Evolutionary conservation across 92 coral and sea anemone species (phyloP), one percentile per base, ranked within the genome.

Genomic region (Muricea muricata): DNA sequence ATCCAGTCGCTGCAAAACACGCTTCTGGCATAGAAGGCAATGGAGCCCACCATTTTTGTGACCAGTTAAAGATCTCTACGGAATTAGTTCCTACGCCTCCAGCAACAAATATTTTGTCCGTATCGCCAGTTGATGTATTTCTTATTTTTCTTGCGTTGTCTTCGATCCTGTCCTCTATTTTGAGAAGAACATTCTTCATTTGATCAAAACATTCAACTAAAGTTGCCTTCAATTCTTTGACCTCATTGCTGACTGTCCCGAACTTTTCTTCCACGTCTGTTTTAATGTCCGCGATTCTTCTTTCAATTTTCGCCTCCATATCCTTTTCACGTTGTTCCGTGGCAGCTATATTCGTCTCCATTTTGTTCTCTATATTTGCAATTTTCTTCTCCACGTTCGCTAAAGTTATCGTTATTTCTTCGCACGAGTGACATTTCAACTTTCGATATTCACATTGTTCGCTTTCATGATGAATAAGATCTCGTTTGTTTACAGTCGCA

Each of bases 51-150:
- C 0, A 1, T 63, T 31, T 63, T 63, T 26, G 70, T 10, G n/a
- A 18, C 70, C 70, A 63, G 39, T 63, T 63, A 63, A 63, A 26
- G n/a, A 63, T 63, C 70, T 63, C 70, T 4, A 63, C 70, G 0
- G 70, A 63, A 2, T 28, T 9, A 28, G 21, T 63, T n/a, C 13
- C 1, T 0, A 2, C 0, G 7, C 70, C 70, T 63, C 70, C 70
- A 31, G 70, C 70, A 63, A 63, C 70, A 63, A 63, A 11, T 28
- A 63, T 63, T 28, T 63, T 63, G 28, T 63, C 70, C 21, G 18
- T 63, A 17, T 63, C 70, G 31, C 70, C 70, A 63, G 39, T 63
- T 63, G 70, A 4, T 63, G n/a, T 63, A 28, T 29, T 13, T 28
- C 37, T 7, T 32, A 29, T 40, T 28, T 31, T 18, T 28, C 35